These are phyloP conservation scores for Neosilurus hyrtlii DNA, from an alignment of 2,797 vertebrate genomes.

Conservation along the genomic window DNA sequence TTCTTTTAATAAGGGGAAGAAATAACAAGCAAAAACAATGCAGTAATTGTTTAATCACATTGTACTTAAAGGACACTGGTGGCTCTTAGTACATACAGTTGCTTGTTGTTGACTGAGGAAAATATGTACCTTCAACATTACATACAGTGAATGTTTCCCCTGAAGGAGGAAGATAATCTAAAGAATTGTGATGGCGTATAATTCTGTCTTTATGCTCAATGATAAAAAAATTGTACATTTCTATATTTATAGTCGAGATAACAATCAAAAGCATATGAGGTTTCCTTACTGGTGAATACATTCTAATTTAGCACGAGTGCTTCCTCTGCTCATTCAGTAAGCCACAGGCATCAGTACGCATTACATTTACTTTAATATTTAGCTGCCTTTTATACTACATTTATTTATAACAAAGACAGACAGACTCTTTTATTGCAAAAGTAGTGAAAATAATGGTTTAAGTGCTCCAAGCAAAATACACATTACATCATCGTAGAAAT, in stretches of 20 bases:
- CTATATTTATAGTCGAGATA: neutral
- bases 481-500: neutral
- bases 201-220: neutral
- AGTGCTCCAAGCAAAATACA: neutral
- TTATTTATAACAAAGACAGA: neutral
- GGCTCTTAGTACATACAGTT: neutral
- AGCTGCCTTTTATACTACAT: neutral
- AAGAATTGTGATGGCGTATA: neutral
- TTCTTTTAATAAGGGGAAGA: neutral
- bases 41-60: neutral
- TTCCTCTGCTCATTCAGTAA: neutral
- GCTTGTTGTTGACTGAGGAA: neutral
- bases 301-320: neutral
- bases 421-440: neutral
- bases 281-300: neutral
- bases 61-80: slow-evolving; percentile 2
- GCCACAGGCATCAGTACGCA: neutral
- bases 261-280: neutral
- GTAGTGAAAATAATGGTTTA: neutral
- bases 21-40: neutral
- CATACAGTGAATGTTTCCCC: neutral
- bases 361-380: neutral
- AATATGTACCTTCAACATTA: neutral
- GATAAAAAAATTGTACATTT: neutral
- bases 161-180: neutral